Percentiles rank a stretch among this genome's conserved stretches.
Evolutionary conservation across 2,888 invertebrate species (phyloP).

Genomic region (Epinotia demarniana): DNA sequence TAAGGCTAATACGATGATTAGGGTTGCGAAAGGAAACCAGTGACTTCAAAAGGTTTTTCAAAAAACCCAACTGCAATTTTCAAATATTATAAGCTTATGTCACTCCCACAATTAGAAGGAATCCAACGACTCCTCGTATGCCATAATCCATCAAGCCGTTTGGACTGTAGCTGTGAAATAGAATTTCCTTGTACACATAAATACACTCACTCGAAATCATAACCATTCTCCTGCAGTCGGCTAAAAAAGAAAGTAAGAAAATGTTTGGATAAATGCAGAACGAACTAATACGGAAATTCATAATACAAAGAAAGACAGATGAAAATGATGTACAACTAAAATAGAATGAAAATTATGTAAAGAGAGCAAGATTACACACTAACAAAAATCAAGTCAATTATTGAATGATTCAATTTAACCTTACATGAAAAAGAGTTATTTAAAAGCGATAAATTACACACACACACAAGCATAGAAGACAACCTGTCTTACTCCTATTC

Average conservation of each 20-base stretch:
- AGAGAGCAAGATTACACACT: not conserved
- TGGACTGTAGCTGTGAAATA: too few species aligned
- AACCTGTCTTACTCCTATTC: not conserved
- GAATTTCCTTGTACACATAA: too few species aligned
- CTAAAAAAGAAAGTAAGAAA: too few species aligned
- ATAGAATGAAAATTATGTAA: not conserved
- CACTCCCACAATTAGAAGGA: too few species aligned
- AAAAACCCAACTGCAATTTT: too few species aligned
- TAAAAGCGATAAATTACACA: not conserved
- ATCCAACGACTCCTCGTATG: too few species aligned
- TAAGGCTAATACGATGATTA: not conserved
- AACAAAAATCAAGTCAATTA: not conserved
- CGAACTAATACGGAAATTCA: not conserved
- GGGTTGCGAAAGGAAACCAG: not conserved
- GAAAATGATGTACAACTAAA: not conserved
- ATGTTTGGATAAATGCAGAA: too few species aligned
- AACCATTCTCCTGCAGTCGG: not conserved
- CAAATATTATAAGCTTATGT: too few species aligned
- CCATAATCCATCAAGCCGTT: too few species aligned
- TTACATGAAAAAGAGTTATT: not conserved
- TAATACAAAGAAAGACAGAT: not conserved
- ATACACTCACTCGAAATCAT: not conserved
- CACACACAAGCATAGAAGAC: not conserved
- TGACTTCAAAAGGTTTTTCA: too few species aligned
- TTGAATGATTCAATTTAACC: not conserved